phyloP scores from a whole-genome alignment of 2,888 invertebrate genomes.

The Bellardia bayeri region DNA sequence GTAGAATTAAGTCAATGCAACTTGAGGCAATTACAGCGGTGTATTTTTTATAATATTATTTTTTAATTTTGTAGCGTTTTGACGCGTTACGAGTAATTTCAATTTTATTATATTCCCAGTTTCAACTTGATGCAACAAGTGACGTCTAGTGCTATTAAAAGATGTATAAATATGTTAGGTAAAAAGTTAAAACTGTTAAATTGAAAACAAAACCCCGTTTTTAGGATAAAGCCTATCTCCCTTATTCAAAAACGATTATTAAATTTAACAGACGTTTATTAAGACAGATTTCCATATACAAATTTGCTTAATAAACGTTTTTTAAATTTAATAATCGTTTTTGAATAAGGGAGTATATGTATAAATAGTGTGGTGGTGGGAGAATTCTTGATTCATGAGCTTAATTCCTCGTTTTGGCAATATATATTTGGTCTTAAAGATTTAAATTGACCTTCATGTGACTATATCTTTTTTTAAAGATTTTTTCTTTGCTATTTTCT shows the following conservation, averaged over 20 bases:
- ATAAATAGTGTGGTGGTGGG: slow-evolving; percentile 12
- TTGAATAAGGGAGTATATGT: too few species aligned
- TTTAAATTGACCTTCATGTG: slow-evolving; percentile 63
- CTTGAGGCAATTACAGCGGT: slow-evolving; percentile 69
- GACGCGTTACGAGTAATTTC: slow-evolving; percentile 16
- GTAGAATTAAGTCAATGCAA: slow-evolving; percentile 72
- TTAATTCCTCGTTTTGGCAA: slow-evolving; percentile 44
- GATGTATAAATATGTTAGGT: neutral
- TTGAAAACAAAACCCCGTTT: neutral
- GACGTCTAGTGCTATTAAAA: neutral
- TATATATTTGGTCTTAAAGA: slow-evolving; percentile 65
- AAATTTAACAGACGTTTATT: too few species aligned
- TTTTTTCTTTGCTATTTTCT: slow-evolving; percentile 40
- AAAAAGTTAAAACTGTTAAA: neutral
- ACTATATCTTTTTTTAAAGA: slow-evolving; percentile 44
- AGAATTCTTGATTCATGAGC: neutral
- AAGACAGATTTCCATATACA: too few species aligned
- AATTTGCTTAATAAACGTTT: too few species aligned
- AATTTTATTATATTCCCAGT: slow-evolving; percentile 3
- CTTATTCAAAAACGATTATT: too few species aligned
- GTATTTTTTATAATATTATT: slow-evolving; percentile 30
- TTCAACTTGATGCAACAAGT: slow-evolving; percentile 45
- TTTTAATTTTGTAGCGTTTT: slow-evolving; percentile 42
- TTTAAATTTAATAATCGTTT: too few species aligned
- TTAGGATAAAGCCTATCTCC: neutral